A percentile compares a stretch with the other conserved stretches of the same genome.
phyloP scores from a whole-genome alignment of 2,113 vertebrate genomes.

The Platycercus adscitus region DNA sequence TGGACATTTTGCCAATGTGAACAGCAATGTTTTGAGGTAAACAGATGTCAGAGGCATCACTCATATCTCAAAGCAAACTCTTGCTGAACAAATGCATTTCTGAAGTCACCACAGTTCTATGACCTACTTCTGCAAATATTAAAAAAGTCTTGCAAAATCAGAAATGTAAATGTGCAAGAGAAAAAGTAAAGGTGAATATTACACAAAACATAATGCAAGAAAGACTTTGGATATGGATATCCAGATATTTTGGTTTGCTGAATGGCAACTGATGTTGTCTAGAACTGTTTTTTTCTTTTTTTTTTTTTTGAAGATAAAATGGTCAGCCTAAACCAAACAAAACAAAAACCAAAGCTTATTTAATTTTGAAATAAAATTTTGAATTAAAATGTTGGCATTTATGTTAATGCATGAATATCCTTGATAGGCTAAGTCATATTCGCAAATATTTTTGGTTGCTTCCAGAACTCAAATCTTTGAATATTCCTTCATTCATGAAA shows the following conservation, averaged over 20 bases:
- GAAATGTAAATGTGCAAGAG: background rate
- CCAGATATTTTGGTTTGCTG: background rate
- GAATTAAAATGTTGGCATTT: background rate
- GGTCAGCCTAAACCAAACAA: background rate
- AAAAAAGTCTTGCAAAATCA: background rate
- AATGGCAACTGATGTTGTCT: background rate
- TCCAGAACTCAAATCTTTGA: background rate
- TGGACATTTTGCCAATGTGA: background rate
- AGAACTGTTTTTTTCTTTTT: background rate
- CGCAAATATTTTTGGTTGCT: background rate
- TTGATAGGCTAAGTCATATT: background rate
- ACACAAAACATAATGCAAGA: background rate
- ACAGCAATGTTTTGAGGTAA: background rate
- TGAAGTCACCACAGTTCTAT: background rate
- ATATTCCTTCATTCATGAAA: background rate
- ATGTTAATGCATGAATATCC: background rate
- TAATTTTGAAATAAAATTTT: background rate
- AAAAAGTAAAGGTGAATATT: background rate
- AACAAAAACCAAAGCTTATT: rapidly evolving
- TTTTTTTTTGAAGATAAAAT: background rate
- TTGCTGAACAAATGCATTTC: background rate
- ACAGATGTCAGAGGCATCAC: background rate
- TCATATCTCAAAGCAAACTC: background rate
- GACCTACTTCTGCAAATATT: background rate
- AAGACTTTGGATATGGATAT: background rate